Conservation (phyloP, 2,888 invertebrate species). For the Pteria penguin region DNA sequence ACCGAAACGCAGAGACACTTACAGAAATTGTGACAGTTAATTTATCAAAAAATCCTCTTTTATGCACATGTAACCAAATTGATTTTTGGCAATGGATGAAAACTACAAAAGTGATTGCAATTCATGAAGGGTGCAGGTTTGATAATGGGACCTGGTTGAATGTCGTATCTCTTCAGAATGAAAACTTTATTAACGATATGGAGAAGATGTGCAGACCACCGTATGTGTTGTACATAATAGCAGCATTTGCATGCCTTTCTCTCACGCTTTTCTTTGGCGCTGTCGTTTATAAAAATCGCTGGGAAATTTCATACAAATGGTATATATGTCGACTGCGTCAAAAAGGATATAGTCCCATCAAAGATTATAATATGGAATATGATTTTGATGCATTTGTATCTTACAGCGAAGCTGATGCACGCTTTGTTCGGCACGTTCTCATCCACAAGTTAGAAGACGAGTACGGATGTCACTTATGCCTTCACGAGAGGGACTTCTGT, state of each 20-base stretch:
- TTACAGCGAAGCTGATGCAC: not conserved
- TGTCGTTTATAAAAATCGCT: constrained; percentile 4
- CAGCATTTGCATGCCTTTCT: not conserved
- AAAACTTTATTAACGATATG: not conserved
- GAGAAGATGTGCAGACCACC: not conserved
- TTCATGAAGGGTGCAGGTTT: not conserved
- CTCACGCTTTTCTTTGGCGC: not conserved
- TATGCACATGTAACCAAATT: not conserved
- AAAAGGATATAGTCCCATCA: constrained; percentile 10
- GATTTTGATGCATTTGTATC: constrained; percentile 11
- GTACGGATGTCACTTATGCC: not conserved
- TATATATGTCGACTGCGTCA: constrained; percentile 7
- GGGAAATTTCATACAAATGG: constrained; percentile 5
- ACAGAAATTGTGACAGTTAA: not conserved
- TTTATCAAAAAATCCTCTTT: not conserved
- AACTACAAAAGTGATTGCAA: not conserved
- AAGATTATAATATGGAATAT: not conserved
- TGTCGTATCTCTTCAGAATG: not conserved
- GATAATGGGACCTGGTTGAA: not conserved
- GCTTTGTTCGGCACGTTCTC: not conserved
- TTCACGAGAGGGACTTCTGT: constrained; percentile 10
- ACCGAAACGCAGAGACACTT: not conserved
- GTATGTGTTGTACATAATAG: not conserved
- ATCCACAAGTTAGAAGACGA: not conserved
- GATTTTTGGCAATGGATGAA: not conserved